These are phyloP conservation scores for Holcopasites calliopsidis DNA, from an alignment of 1,140 invertebrate species.

Conservation along the genomic window DNA sequence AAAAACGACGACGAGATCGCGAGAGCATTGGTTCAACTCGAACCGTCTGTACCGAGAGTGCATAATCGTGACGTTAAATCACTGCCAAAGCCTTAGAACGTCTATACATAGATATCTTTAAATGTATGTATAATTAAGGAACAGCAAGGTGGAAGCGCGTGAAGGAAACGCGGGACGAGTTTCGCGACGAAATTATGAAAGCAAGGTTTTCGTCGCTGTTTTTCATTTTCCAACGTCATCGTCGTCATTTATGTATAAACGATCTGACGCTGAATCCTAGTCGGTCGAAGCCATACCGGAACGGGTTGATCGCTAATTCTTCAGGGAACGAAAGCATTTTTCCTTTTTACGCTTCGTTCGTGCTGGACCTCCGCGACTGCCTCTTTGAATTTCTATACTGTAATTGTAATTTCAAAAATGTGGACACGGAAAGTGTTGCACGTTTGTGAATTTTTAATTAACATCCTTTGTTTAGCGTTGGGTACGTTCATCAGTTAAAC, in stretches of 20 bases:
- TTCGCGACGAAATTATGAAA: background rate
- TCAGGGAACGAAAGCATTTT: background rate
- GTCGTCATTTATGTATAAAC: constrained; percentile 72
- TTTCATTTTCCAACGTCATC: constrained; percentile 7
- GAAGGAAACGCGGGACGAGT: background rate
- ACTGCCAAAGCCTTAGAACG: constrained; percentile 80
- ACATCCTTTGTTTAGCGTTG: no score
- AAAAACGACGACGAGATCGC: background rate
- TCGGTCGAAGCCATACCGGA: constrained; percentile 72
- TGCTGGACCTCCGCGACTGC: background rate
- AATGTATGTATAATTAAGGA: constrained; percentile 53
- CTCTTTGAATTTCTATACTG: no score
- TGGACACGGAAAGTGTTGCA: no score
- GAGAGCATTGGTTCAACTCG: constrained; percentile 30
- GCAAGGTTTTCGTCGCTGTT: background rate
- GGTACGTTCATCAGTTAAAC: no score
- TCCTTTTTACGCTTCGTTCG: background rate
- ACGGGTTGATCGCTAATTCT: constrained; percentile 34
- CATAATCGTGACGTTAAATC: constrained; percentile 74
- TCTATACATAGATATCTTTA: constrained; percentile 75
- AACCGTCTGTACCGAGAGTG: constrained; percentile 56
- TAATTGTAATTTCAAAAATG: no score
- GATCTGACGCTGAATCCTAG: constrained; percentile 78
- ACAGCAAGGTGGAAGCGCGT: constrained; percentile 6
- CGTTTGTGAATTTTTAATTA: no score